A percentile compares a stretch with the other conserved stretches of the same genome.
Conservation (phyloP, 2,888 invertebrate genomes). For the Pristionchus exspectatus region DNA sequence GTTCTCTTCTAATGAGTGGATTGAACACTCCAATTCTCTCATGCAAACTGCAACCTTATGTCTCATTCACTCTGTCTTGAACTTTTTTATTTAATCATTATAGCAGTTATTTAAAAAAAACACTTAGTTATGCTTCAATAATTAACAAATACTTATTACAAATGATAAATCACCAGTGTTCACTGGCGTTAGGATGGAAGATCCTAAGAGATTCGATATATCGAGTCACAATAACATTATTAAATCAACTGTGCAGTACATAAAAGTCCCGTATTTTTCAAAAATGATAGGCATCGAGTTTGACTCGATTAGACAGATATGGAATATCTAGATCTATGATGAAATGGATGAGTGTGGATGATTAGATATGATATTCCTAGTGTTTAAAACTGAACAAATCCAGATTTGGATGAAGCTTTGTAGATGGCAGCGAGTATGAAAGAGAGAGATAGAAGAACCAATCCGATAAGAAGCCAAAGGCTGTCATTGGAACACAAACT, state of each 20-base stretch:
- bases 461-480: slow-evolving; percentile 66
- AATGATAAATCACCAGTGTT: slow-evolving; percentile 8
- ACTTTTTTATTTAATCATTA: neutral
- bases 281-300: slow-evolving; percentile 45
- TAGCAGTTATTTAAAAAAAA: neutral
- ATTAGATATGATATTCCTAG: neutral
- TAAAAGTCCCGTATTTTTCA: neutral
- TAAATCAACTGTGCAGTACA: slow-evolving; percentile 23
- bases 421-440: slow-evolving; percentile 64
- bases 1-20: neutral
- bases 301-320: neutral
- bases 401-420: slow-evolving; percentile 59
- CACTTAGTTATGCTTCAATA: neutral
- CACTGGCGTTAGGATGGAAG: slow-evolving; percentile 19
- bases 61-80: slow-evolving; percentile 19
- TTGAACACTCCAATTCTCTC: neutral
- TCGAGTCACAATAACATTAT: slow-evolving; percentile 10
- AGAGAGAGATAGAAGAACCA: slow-evolving; percentile 64
- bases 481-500: slow-evolving; percentile 66
- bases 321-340: slow-evolving; percentile 5
- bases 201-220: slow-evolving; percentile 10
- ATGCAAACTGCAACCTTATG: slow-evolving; percentile 46
- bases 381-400: slow-evolving; percentile 51
- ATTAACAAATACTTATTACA: neutral
- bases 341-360: neutral